Conservation (phyloP, 2,113 vertebrate species). For the Labeo catla region DNA sequence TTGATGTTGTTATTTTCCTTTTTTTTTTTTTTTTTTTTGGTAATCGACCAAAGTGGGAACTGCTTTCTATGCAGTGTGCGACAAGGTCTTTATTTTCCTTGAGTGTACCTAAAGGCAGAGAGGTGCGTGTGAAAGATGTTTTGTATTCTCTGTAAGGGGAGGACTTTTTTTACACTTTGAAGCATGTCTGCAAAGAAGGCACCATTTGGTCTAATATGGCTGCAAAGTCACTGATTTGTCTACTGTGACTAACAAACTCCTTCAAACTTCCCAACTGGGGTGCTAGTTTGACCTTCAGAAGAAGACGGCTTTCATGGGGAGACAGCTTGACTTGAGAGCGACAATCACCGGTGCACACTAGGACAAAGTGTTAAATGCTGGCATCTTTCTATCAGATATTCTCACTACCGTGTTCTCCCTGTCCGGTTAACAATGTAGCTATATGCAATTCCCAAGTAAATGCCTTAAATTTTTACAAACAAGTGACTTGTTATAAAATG, state of each 20-base stretch:
- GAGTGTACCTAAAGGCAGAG: slow-evolving; percentile 86
- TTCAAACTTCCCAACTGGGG: slow-evolving; percentile 86
- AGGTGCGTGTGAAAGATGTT: slow-evolving; percentile 83
- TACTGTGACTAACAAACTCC: slow-evolving; percentile 87
- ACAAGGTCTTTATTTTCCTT: slow-evolving; percentile 86
- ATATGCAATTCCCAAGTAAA: slow-evolving; percentile 78
- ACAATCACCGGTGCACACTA: slow-evolving; percentile 72
- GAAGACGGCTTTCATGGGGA: slow-evolving; percentile 79
- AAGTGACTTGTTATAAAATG: slow-evolving; percentile 77
- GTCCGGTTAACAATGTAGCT: slow-evolving; percentile 38
- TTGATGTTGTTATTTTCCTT: slow-evolving; percentile 80
- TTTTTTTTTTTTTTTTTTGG: slow-evolving; percentile 67
- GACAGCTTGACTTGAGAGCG: slow-evolving; percentile 90
- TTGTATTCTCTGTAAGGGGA: slow-evolving; percentile 77
- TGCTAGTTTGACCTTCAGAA: slow-evolving; percentile 87
- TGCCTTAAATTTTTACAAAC: slow-evolving; percentile 76
- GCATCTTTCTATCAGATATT: not conserved
- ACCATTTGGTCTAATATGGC: slow-evolving; percentile 84
- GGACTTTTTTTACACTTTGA: slow-evolving; percentile 82
- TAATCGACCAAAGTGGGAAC: slow-evolving; percentile 99
- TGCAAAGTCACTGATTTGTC: slow-evolving; percentile 95
- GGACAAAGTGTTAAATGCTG: not conserved
- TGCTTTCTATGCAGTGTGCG: slow-evolving; percentile 98
- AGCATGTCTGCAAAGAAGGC: slow-evolving; percentile 85
- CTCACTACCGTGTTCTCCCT: not conserved